Base-by-base conservation (phyloP, 2,888 invertebrate genomes). In the Cephus spinipes region DNA sequence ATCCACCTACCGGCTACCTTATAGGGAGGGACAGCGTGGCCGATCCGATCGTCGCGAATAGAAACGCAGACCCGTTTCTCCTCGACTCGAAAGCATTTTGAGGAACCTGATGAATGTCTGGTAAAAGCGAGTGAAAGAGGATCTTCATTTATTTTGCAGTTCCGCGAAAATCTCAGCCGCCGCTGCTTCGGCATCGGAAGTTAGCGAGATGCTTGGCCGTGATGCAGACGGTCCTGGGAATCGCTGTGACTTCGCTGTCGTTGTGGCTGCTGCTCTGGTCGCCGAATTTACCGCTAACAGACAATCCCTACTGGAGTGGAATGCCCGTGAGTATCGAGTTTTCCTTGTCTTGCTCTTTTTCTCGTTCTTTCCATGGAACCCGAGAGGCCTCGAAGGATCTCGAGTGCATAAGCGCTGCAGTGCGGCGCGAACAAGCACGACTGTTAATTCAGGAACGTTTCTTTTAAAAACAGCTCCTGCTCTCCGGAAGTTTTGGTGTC, bases 281-380 rank as follows among this genome's bases (percentile, higher is more conserved):
- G 30, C 94, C 94, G 11, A 93, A 93, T 87, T 92, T 94, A 32
- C 92, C 93, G 77, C 89, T 93, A 78, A 90, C 92, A 81, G 94
- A 95, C 84, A 94, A 94, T 91, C 95, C 95, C 1, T 94, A 94
- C 85, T 94, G 94, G 94, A 94, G 94, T 85, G 95, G 94, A 69
- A 90, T 94, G 85, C 93, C 94, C 82, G 95, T 95, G 90, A 92
- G 92, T 77, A 15, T 68, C 6, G 40, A 40, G 15, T 40, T 40
- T 40, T 40, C 40, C 15, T 40, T 40, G 0, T 40, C 74, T 31
- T 12, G 11, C 40, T 40, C 11, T 31, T 30, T 3, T 6, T 6
- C 15, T 6, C 15, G 36, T 40, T 40, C 36, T 15, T 40, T 40
- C 36, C 15, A 40, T 15, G 40, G 6, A 40, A 40, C 40, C 15